Percentiles rank a stretch among this genome's conserved stretches.
phyloP scores from a whole-genome alignment of 2,888 invertebrate species.

The Agrochola litura region DNA sequence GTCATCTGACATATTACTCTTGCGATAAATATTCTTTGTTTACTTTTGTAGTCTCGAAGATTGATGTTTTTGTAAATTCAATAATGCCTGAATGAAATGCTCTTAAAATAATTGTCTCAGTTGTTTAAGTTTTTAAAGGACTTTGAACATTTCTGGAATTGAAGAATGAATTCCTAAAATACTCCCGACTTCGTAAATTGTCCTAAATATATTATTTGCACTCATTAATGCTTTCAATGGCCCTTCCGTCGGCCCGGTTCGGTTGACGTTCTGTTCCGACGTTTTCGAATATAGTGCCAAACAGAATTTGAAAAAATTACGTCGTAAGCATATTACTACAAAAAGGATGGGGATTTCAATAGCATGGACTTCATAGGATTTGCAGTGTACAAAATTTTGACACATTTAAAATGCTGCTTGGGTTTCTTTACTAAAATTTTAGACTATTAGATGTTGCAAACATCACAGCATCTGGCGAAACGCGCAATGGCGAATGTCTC shows the following conservation, averaged over 20 bases:
- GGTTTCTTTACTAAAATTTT: constrained; percentile 71
- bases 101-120: neutral
- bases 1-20: constrained; percentile 85
- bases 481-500: constrained; percentile 85
- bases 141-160: neutral
- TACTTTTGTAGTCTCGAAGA: constrained; percentile 61
- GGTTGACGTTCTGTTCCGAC: neutral
- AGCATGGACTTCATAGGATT: neutral
- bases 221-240: neutral
- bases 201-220: neutral
- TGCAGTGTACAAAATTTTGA: neutral
- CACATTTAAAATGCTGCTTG: constrained; percentile 17
- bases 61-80: constrained; percentile 19
- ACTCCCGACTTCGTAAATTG: neutral
- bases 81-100: neutral
- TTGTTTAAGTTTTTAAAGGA: neutral
- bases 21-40: constrained; percentile 76
- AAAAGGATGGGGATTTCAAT: constrained; percentile 1
- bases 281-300: neutral
- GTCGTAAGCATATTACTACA: neutral
- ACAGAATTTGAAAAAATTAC: neutral
- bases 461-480: constrained; percentile 88
- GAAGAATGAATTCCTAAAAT: neutral
- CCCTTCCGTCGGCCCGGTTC: no score
- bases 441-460: constrained; percentile 83